Base-by-base conservation (phyloP, 2,797 vertebrate species). In the Myripristis murdjan region DNA sequence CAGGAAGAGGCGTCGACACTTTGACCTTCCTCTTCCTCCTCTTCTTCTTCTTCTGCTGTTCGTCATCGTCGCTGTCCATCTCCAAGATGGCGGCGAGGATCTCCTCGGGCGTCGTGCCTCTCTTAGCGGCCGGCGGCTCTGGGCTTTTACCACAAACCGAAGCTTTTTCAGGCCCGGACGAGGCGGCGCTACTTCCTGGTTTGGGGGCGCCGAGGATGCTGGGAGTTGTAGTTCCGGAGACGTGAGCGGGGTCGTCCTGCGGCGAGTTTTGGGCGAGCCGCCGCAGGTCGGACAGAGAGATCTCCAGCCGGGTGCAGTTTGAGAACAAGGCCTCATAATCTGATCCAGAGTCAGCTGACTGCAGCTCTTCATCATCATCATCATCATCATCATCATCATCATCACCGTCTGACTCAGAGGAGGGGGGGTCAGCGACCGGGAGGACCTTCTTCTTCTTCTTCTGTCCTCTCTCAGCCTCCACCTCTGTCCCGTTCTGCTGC, bases 281-380 rank as follows among this genome's bases (percentile, higher is more conserved):
- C 84, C 95, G 92, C 39, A 99, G 87, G 56, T 97, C 96, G 28
- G 89, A 90, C 39, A 99, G 76, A 0, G 96, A 96, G 26, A 99
- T 90, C 65, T 93, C 91, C 56, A 98, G 70, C 11, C 0, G 87
- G 24, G 91, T 87, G 81, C 94, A 96, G 35, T 95, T 96, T 6
- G 91, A 92, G 89, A 97, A 96, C 93, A 97, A 91, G 62, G 93
- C 82, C 12, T 96, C 91, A 65, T 97, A 98, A n/a, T 96, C 94
- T 15, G 90, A 78, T 46, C 75, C 66, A 4, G 67, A 79, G 41
- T 85, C 83, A 2, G 70, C 82, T 5, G 76, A 73, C n/a, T n/a
- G n/a, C n/a, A n/a, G n/a, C n/a, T n/a, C 75, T 0, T 78, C 70
- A 1, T 67, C 61, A 0, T 69, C 63, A 2, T 66, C 49, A n/a